Percentiles rank a stretch among this genome's conserved stretches.
phyloP scores from a whole-genome alignment of 2,113 vertebrate genomes.

The Synodontis membranacea region DNA sequence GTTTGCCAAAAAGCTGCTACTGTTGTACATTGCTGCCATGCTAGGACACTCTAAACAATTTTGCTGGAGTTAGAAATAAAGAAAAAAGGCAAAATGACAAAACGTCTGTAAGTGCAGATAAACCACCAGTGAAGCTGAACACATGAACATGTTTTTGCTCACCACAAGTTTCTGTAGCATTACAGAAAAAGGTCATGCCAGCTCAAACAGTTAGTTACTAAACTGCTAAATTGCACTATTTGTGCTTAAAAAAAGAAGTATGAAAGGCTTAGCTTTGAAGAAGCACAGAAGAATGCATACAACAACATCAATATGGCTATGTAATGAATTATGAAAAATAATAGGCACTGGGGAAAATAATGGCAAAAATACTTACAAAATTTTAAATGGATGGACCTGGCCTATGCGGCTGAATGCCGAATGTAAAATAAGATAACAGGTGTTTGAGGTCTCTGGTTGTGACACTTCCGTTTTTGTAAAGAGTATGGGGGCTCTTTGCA shows the following conservation, averaged over 20 bases:
- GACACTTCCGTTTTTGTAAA: slow-evolving; percentile 36
- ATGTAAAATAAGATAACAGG: background rate
- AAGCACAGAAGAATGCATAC: background rate
- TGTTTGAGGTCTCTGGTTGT: slow-evolving; percentile 45
- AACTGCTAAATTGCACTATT: background rate
- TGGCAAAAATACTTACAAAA: slow-evolving; percentile 16
- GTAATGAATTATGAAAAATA: background rate
- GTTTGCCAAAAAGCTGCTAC: background rate
- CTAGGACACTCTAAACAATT: background rate
- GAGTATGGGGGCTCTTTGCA: slow-evolving; percentile 42
- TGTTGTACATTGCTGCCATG: background rate
- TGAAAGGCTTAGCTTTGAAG: background rate
- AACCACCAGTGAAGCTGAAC: slow-evolving; percentile 10
- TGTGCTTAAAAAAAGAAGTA: background rate
- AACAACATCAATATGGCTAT: background rate
- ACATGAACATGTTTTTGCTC: background rate
- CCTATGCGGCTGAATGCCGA: background rate
- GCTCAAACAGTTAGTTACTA: background rate
- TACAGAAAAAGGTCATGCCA: background rate
- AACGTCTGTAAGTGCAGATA: background rate
- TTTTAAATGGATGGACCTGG: background rate
- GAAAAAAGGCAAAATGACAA: background rate
- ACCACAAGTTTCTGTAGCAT: background rate
- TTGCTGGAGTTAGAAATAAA: background rate
- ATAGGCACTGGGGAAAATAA: background rate